Conservation (phyloP, 1,140 invertebrate species). For the Steinernema feltiae region DNA sequence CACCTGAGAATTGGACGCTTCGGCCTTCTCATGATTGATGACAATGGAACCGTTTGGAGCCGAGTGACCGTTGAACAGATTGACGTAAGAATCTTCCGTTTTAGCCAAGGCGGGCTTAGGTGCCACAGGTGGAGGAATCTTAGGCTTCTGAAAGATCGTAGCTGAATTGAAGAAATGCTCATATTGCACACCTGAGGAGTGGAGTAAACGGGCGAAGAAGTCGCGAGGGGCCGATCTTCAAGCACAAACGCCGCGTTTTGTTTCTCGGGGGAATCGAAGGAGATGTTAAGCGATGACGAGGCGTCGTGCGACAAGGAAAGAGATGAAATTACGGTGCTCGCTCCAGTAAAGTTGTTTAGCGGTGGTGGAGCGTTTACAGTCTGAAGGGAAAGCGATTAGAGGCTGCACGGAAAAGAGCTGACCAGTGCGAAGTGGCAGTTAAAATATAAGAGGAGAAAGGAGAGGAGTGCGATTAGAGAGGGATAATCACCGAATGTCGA, state of each 20-base stretch:
- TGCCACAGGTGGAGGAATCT: conserved; percentile 41
- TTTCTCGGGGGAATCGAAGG: neutral
- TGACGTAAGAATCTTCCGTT: conserved; percentile 17
- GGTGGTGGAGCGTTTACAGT: neutral
- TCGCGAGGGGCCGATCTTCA: neutral
- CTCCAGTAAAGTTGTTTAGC: neutral
- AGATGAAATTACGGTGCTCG: conserved; percentile 1
- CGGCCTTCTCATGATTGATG: conserved; percentile 13
- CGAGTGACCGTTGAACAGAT: conserved; percentile 23
- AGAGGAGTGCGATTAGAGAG: neutral
- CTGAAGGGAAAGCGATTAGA: conserved; percentile 9
- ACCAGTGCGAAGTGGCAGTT: neutral
- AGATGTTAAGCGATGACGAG: conserved; percentile 3
- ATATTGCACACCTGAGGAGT: neutral
- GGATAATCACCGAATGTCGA: neutral
- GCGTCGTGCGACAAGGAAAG: conserved; percentile 1
- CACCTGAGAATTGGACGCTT: conserved; percentile 10
- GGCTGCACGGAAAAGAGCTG: neutral
- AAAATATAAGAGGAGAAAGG: neutral
- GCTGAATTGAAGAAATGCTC: neutral
- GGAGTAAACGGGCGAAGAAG: neutral
- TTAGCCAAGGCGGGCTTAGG: conserved; percentile 29
- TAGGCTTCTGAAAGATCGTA: conserved; percentile 24
- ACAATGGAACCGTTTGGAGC: conserved; percentile 12
- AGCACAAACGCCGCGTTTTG: neutral